phyloP scores from a whole-genome alignment of 2,888 invertebrate genomes.

The Petrolisthes manimaculis region DNA sequence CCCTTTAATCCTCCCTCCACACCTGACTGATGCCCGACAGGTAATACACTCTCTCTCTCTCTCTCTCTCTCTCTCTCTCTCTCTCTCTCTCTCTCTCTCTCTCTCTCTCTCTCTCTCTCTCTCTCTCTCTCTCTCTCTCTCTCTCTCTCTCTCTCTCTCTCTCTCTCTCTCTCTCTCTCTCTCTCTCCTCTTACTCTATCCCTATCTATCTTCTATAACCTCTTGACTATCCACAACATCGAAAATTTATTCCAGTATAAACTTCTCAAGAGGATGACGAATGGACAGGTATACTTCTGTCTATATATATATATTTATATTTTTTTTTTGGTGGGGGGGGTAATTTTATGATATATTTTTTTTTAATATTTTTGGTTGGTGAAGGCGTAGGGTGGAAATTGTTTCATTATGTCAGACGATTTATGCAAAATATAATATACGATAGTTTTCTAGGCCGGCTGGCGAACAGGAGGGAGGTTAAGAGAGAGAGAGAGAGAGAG shows the following conservation, averaged over 20 bases:
- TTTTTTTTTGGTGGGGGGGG: background rate
- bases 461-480: background rate
- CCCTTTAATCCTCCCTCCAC: no score
- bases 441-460: background rate
- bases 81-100: background rate
- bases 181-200: background rate
- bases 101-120: background rate
- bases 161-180: background rate
- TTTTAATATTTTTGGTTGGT: background rate
- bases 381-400: background rate
- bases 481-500: slow-evolving; percentile 17
- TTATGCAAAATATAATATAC: slow-evolving; percentile 18
- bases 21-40: no score
- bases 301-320: slow-evolving; percentile 19
- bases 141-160: background rate
- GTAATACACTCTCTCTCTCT: background rate
- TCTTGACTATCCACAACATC: background rate
- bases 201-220: background rate
- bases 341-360: background rate
- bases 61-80: background rate
- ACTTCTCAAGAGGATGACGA: slow-evolving; percentile 14
- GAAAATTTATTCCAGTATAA: background rate
- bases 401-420: background rate
- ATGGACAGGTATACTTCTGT: background rate
- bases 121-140: background rate